phyloP scores from a whole-genome alignment of 2,888 invertebrate species.

The Sisyra terminalis region DNA sequence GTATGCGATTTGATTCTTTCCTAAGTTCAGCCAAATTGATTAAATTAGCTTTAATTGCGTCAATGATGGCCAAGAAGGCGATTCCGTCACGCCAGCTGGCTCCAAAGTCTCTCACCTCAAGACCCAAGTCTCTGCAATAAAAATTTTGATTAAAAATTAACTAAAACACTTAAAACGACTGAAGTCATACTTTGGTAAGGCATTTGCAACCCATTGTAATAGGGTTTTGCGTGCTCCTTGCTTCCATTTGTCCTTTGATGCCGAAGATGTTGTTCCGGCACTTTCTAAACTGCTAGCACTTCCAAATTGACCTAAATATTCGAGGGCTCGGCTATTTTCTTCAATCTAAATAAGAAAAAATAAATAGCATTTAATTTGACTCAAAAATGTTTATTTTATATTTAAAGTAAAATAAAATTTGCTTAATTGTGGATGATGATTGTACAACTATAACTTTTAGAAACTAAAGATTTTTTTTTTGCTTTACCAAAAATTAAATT shows the following conservation, averaged over 20 bases:
- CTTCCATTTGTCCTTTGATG: constrained; percentile 51
- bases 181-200: constrained; percentile 50
- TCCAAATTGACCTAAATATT: constrained; percentile 65
- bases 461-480: background rate
- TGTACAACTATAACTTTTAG: too few species aligned
- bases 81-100: constrained; percentile 92
- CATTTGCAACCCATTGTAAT: constrained; percentile 87
- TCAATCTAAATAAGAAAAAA: constrained; percentile 90
- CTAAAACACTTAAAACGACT: background rate
- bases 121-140: constrained; percentile 55
- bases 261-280: constrained; percentile 50
- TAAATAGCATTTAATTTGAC: constrained; percentile 10
- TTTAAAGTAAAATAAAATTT: too few species aligned
- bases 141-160: background rate
- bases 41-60: constrained; percentile 84
- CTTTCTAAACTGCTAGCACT: constrained; percentile 76
- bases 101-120: constrained; percentile 86
- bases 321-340: constrained; percentile 80
- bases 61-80: constrained; percentile 89
- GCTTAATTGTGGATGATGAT: too few species aligned
- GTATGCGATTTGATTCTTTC: constrained; percentile 57
- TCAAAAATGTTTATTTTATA: too few species aligned
- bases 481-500: too few species aligned
- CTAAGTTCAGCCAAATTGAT: constrained; percentile 75
- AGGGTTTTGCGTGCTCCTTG: constrained; percentile 83